Evolutionary conservation across 2,113 vertebrate species (phyloP).

Genomic region (Periophthalmodon schlosseri): DNA sequence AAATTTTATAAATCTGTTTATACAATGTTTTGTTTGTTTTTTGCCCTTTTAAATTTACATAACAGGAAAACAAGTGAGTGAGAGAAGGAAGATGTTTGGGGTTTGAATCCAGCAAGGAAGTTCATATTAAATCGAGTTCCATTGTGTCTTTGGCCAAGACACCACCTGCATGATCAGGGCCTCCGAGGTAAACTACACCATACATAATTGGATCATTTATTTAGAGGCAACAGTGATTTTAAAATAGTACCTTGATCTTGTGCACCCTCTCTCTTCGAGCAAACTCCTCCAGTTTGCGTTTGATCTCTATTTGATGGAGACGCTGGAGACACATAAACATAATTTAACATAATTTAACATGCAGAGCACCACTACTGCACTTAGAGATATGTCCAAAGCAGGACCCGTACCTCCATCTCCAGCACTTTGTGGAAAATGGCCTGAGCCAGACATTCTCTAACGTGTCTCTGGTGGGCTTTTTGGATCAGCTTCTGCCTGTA

Average conservation of each 20-base stretch:
- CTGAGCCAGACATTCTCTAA: constrained; percentile 84
- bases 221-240: constrained; percentile 22
- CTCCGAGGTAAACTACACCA: not conserved
- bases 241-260: constrained; percentile 80
- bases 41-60: not conserved
- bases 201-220: not conserved
- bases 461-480: constrained; percentile 81
- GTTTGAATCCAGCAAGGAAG: not conserved
- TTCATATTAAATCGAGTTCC: not conserved
- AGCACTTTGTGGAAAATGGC: constrained; percentile 88
- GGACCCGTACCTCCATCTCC: constrained; percentile 84
- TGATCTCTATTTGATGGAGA: constrained; percentile 82
- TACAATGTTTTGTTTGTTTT: no score
- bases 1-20: no score
- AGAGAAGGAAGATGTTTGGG: not conserved
- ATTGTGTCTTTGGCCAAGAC: not conserved
- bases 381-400: not conserved
- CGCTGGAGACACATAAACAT: constrained; percentile 69
- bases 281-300: constrained; percentile 80
- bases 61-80: not conserved
- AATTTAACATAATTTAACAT: constrained; percentile 13
- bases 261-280: constrained; percentile 75
- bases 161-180: not conserved
- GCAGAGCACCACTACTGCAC: constrained; percentile 7
- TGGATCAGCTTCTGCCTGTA: constrained; percentile 82